A percentile compares a stretch with the other conserved stretches of the same genome.
These are phyloP conservation scores for Panonychus citri DNA, from an alignment of 1,140 invertebrate species.

Conservation along the genomic window DNA sequence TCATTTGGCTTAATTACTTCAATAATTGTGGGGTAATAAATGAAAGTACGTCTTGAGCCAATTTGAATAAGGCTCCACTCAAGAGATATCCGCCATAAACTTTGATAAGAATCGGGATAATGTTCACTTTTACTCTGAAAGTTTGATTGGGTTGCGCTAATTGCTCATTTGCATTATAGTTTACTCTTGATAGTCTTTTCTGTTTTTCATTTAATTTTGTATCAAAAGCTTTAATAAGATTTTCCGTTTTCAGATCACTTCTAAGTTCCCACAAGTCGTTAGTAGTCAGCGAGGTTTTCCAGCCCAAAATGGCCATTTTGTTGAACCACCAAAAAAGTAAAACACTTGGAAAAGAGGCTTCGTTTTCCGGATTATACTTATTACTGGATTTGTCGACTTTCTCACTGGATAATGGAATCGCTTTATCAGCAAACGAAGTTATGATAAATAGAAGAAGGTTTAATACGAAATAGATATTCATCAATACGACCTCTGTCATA, in stretches of 20 bases:
- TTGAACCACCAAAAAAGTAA: conserved; percentile 84
- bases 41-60: not conserved
- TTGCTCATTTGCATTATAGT: not conserved
- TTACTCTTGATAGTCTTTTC: not conserved
- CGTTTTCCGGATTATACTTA: conserved; percentile 38
- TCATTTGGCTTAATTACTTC: not conserved
- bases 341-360: conserved; percentile 63
- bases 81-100: conserved; percentile 39
- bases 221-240: not conserved
- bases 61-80: not conserved
- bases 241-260: conserved; percentile 9
- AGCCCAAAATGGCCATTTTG: conserved; percentile 51
- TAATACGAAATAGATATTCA: not conserved
- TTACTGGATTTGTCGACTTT: not conserved
- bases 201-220: too few species aligned
- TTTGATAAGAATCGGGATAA: conserved; percentile 23
- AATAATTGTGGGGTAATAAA: not conserved
- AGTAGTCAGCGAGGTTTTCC: conserved; percentile 48
- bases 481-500: not conserved
- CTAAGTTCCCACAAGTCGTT: conserved; percentile 76
- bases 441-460: not conserved
- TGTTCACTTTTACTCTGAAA: conserved; percentile 3
- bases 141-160: not conserved
- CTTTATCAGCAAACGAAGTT: not conserved
- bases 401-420: not conserved